Evolutionary conservation across 2,888 invertebrate species (phyloP), one percentile per base, ranked within the genome.

Genomic region (Tachystola acroxantha): DNA sequence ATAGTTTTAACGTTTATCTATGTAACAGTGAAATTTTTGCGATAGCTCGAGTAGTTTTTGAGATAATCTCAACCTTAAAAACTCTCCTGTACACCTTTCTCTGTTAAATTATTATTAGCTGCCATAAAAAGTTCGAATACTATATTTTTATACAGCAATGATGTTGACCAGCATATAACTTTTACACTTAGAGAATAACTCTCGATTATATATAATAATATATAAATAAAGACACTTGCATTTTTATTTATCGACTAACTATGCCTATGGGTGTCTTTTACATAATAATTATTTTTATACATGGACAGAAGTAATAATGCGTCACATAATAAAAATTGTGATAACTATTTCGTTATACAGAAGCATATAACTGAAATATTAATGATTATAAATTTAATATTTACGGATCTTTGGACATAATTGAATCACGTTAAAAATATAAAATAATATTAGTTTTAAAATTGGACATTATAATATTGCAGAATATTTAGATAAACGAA

Each of bases 121-220:
- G 16, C 16, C 16, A 16, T 4, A 4, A 6, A 16, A 16, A 16
- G 16, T 16, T 16, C n/a, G 16, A 6, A 16, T 6, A 16, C 6
- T 16, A 16, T 4, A 4, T 16, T 16, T 16, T 16, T 16, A 4
- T 27, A 11, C 39, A 57, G 58, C 57, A 58, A 64, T 62, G 53
- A 48, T 42, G 50, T 57, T 56, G 51, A 53, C 53, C 61, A 64
- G 53, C 43, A 45, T 46, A 50, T 42, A 51, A 54, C 44, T 51
- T 49, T 61, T 69, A 64, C 46, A 45, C 71, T 69, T 70, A 72
- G 40, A 44, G 39, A 57, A 59, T 62, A 64, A 35, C 45, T 51
- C 43, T 60, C 47, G 46, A 50, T 53, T 10, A 24, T 24, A 24
- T 6, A 24, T 3, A 7, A 24, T n/a, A n/a, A n/a, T n/a, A n/a